Conservation (phyloP, 2,113 vertebrate genomes). For the Corapipo altera region DNA sequence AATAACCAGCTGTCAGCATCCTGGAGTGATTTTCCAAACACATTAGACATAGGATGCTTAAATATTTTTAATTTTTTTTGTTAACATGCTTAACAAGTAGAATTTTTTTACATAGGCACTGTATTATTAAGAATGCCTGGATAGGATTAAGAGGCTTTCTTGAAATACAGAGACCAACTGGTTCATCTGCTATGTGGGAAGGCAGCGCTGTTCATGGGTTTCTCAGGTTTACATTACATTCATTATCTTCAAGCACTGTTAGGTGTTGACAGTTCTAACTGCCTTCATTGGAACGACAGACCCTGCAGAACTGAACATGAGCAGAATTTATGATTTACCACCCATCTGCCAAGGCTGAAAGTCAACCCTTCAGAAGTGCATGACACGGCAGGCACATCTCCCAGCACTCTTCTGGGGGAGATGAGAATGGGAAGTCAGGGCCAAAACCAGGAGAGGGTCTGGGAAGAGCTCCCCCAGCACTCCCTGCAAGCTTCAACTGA, state of each 20-base stretch:
- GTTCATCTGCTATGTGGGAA: slow-evolving; percentile 1
- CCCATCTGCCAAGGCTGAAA: slow-evolving; percentile 19
- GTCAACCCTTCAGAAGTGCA: background rate
- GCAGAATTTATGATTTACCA: background rate
- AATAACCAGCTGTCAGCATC: slow-evolving; percentile 6
- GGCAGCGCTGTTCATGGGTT: background rate
- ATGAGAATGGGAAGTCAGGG: background rate
- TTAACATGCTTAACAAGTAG: background rate
- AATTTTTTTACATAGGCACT: background rate
- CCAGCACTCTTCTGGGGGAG: background rate
- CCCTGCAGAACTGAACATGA: background rate
- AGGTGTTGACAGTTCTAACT: slow-evolving; percentile 59
- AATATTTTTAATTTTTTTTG: background rate
- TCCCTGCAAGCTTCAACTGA: background rate
- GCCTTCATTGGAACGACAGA: background rate
- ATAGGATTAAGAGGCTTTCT: slow-evolving; percentile 7
- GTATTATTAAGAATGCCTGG: background rate
- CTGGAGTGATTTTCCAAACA: background rate
- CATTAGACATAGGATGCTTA: background rate
- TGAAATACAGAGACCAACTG: background rate
- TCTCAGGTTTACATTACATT: slow-evolving; percentile 30
- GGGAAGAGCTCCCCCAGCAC: background rate
- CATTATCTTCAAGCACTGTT: slow-evolving; percentile 37
- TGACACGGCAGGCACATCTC: background rate
- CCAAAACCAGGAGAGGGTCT: no score